Evolutionary conservation across 2,797 vertebrate species (phyloP).

Genomic region (Arnoldichthys spilopterus): DNA sequence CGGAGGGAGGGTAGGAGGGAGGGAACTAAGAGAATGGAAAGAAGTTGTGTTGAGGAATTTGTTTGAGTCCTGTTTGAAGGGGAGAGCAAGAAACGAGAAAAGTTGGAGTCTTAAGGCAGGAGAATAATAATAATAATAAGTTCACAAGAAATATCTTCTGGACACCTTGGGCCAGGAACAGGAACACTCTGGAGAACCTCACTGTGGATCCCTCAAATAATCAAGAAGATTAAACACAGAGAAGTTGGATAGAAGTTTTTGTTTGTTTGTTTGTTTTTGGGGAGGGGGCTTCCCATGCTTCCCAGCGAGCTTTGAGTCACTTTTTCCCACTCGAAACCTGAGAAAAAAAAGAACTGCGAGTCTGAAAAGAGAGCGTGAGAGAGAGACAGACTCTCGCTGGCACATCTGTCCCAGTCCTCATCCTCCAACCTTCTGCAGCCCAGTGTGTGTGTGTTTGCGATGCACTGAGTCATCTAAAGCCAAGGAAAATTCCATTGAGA

Average conservation of each 20-base stretch:
- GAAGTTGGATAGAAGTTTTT: neutral
- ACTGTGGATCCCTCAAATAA: neutral
- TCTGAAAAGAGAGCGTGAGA: neutral
- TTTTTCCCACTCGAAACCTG: slow-evolving; percentile 22
- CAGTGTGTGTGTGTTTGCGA: neutral
- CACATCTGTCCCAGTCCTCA: neutral
- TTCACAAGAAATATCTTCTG: neutral
- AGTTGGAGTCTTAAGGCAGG: neutral
- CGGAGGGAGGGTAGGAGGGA: slow-evolving; percentile 41
- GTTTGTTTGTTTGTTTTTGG: too few relatives aligned
- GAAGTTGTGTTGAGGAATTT: slow-evolving; percentile 79
- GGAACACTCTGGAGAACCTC: too few relatives aligned
- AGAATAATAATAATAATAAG: too few relatives aligned
- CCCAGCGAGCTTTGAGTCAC: neutral
- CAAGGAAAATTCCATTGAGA: neutral
- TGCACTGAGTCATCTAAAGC: neutral
- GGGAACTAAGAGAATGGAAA: slow-evolving; percentile 64
- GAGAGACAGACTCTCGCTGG: too few relatives aligned
- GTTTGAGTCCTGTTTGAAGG: slow-evolving; percentile 74
- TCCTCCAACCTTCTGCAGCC: neutral
- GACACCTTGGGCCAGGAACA: neutral
- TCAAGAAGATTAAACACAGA: too few relatives aligned
- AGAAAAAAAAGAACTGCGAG: slow-evolving; percentile 33
- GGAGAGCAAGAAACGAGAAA: slow-evolving; percentile 18
- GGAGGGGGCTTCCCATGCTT: too few relatives aligned